Evolutionary conservation across 2,888 invertebrate genomes (phyloP).

Genomic region (Dryadula phaetusa): DNA sequence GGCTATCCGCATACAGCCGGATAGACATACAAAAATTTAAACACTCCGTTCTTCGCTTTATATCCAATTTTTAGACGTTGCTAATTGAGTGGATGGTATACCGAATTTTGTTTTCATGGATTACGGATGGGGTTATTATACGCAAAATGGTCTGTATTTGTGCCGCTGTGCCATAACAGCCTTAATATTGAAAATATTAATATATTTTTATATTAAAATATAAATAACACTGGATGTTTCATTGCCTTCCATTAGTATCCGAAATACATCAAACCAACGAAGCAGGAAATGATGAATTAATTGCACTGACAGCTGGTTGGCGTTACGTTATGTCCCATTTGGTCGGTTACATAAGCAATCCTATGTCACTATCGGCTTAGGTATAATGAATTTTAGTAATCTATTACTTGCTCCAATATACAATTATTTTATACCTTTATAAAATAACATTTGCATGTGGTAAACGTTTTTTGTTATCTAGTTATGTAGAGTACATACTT

Average conservation of each 20-base stretch:
- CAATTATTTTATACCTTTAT: too few relatives aligned
- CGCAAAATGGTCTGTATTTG: too few relatives aligned
- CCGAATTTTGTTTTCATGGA: too few relatives aligned
- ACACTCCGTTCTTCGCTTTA: too few relatives aligned
- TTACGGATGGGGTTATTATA: too few relatives aligned
- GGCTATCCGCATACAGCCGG: too few relatives aligned
- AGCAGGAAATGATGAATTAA: slow-evolving; percentile 59
- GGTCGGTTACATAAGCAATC: slow-evolving; percentile 18
- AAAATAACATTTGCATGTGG: too few relatives aligned
- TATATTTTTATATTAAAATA: slow-evolving; percentile 9
- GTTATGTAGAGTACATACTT: too few relatives aligned
- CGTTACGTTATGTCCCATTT: slow-evolving; percentile 44
- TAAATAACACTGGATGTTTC: not conserved
- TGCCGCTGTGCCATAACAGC: not conserved
- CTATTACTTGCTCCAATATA: not conserved
- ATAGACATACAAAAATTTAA: too few relatives aligned
- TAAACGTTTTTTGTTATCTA: too few relatives aligned
- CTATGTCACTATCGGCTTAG: slow-evolving; percentile 5
- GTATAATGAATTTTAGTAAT: slow-evolving; percentile 10
- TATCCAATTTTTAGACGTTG: too few relatives aligned
- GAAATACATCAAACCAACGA: slow-evolving; percentile 41
- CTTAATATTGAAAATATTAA: not conserved
- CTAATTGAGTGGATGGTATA: too few relatives aligned
- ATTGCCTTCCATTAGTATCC: slow-evolving; percentile 21
- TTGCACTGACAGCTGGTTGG: slow-evolving; percentile 56